Evolutionary conservation across 2,888 invertebrate species (phyloP).

Genomic region (Trichogramma dendrolimi): DNA sequence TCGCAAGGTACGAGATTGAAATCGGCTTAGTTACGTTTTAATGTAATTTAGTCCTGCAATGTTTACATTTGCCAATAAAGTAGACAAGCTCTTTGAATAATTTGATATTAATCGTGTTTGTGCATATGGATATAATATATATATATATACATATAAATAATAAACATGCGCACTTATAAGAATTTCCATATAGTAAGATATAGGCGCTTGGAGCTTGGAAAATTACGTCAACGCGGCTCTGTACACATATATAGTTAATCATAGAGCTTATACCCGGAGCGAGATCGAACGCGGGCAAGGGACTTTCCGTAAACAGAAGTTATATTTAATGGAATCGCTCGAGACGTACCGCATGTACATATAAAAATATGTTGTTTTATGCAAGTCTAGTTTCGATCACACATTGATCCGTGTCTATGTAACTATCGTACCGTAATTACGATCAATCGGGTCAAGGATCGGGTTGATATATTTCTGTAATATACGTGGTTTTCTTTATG

Average conservation of each 20-base stretch:
- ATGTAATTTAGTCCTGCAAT: too few relatives aligned
- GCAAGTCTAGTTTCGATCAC: slow-evolving; percentile 29
- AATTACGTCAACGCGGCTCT: not conserved
- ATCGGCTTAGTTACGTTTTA: too few relatives aligned
- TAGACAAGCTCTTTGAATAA: too few relatives aligned
- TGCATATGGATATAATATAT: too few relatives aligned
- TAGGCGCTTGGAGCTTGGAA: not conserved
- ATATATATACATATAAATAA: too few relatives aligned
- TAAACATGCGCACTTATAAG: too few relatives aligned
- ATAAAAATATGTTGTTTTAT: slow-evolving; percentile 26
- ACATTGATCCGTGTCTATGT: slow-evolving; percentile 4
- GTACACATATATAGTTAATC: not conserved
- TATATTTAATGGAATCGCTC: not conserved
- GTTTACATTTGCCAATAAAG: too few relatives aligned
- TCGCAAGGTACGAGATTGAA: too few relatives aligned
- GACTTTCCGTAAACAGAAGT: slow-evolving; percentile 20
- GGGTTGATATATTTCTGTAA: slow-evolving; percentile 23
- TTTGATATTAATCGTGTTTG: too few relatives aligned
- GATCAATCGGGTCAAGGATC: slow-evolving; percentile 30
- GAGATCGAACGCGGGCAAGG: slow-evolving; percentile 1
- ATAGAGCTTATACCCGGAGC: not conserved
- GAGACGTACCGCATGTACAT: not conserved
- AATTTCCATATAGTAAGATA: too few relatives aligned
- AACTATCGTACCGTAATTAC: not conserved
- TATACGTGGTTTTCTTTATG: slow-evolving; percentile 26